phyloP scores from a whole-genome alignment of 2,888 invertebrate species.

The Tribolium freemani region DNA sequence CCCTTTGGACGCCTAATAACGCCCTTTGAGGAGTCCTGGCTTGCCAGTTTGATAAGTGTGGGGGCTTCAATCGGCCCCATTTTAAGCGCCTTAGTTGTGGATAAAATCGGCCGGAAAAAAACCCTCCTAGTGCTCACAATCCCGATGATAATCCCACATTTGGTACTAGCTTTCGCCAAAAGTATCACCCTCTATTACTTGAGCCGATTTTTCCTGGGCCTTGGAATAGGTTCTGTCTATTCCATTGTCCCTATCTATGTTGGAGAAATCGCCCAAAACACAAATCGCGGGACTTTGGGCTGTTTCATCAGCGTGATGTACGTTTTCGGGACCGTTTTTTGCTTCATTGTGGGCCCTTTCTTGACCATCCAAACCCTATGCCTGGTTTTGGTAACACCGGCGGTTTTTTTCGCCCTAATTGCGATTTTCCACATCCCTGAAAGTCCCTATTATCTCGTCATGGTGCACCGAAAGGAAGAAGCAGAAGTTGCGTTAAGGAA shows the following conservation, averaged over 20 bases:
- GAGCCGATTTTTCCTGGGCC: slow-evolving; percentile 74
- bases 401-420: slow-evolving; percentile 48
- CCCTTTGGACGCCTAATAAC: slow-evolving; percentile 37
- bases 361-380: slow-evolving; percentile 49
- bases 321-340: slow-evolving; percentile 50
- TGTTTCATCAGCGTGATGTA: slow-evolving; percentile 61
- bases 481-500: slow-evolving; percentile 4
- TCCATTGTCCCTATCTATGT: slow-evolving; percentile 86
- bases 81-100: slow-evolving; percentile 26
- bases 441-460: slow-evolving; percentile 52
- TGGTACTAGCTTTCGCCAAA: slow-evolving; percentile 45
- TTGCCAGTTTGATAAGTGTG: slow-evolving; percentile 45
- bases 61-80: slow-evolving; percentile 47
- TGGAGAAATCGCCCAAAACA: slow-evolving; percentile 86
- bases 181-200: slow-evolving; percentile 63
- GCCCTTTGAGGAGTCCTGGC: slow-evolving; percentile 44
- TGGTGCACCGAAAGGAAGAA: slow-evolving; percentile 62
- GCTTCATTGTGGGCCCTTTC: slow-evolving; percentile 52
- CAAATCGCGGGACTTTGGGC: slow-evolving; percentile 79
- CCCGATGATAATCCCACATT: slow-evolving; percentile 73
- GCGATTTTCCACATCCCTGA: slow-evolving; percentile 53
- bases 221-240: slow-evolving; percentile 78
- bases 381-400: slow-evolving; percentile 50
- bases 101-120: slow-evolving; percentile 73
- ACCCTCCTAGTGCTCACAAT: slow-evolving; percentile 74